These are phyloP conservation scores for Mythimna impura DNA, from an alignment of 2,888 invertebrate species.

Conservation along the genomic window DNA sequence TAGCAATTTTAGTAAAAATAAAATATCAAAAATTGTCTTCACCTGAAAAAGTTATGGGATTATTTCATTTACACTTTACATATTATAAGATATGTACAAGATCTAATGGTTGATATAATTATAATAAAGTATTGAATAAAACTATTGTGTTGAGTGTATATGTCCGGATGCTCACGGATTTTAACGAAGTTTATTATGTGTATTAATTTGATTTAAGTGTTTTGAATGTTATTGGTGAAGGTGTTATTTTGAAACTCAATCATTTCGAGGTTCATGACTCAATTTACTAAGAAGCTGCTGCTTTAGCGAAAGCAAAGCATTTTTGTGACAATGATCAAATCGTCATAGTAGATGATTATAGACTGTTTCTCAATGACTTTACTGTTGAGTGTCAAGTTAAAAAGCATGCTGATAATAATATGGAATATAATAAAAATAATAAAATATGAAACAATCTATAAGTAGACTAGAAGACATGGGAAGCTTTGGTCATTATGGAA, in stretches of 20 bases:
- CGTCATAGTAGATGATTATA: conserved; percentile 67
- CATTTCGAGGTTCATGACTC: conserved; percentile 64
- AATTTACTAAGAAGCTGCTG: conserved; percentile 83
- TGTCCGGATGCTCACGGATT: conserved; percentile 83
- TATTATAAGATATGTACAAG: conserved; percentile 58
- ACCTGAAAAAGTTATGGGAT: conserved; percentile 84
- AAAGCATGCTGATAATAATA: conserved; percentile 71
- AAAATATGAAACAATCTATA: conserved; percentile 85
- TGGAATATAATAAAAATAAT: conserved; percentile 59
- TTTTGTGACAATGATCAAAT: conserved; percentile 62
- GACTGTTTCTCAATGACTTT: conserved; percentile 74
- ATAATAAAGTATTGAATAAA: conserved; percentile 52
- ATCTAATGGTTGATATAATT: conserved; percentile 51
- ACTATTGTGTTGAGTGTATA: conserved; percentile 59
- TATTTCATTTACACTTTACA: conserved; percentile 67
- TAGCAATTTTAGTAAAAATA: conserved; percentile 70
- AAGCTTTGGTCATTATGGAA: conserved; percentile 76
- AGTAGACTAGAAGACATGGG: conserved; percentile 73
- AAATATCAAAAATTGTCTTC: conserved; percentile 69
- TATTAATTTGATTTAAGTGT: conserved; percentile 61
- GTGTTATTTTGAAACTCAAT: conserved; percentile 58
- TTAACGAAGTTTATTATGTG: conserved; percentile 57
- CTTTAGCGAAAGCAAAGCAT: conserved; percentile 86
- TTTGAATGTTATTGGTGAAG: conserved; percentile 64
- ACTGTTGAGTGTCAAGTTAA: conserved; percentile 62